Base-by-base conservation (phyloP, 2,797 vertebrate species). In the Semaprochilodus insignis region DNA sequence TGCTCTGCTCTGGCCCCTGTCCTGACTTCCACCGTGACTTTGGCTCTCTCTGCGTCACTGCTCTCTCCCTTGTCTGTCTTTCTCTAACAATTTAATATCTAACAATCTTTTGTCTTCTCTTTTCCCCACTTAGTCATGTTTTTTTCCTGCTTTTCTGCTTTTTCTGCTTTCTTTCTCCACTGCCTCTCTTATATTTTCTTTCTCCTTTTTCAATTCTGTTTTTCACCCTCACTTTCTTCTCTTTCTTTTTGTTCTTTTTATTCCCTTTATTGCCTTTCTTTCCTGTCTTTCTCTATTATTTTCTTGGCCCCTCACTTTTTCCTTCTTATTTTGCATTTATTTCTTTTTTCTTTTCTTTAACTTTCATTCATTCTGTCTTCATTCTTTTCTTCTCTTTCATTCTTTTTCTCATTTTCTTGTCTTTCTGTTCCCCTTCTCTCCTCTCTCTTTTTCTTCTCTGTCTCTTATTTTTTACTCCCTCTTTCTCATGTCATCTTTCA, bases 1-100 rank as follows among this genome's bases (percentile, higher is more conserved):
- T 80, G 78, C 52, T 44, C 55, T 59, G 77, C 36, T 80, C 6
- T 62, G 69, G 70, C 23, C 69, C 36, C 71, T 79, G 57, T 82
- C 66, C 70, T 76, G 70, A 71, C 76, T 54, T 70, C 75, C 40
- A 54, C 80, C 55, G 25, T 85, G 63, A 78, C 65, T 36, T 59
- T 80, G 54, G 67, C 78, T 76, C 51, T 79, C 25, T 69, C 52
- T 74, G 15, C 34, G 57, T 60, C 65, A 72, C 31, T 44, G 66
- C 21, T n/a, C 4, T 69, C 34, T 14, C 21, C 4, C 66, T 44
- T 4, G 7, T 69, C 63, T 66, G 17, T 44, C 34, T 67, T 40
- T 67, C 65, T 44, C 3, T 25, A 40, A 14, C 19, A 34, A 31
- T 10, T 40, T 36, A 11, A 6, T 34, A 5, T 66, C 1, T 65